These are phyloP conservation scores for Perdita meconis DNA, from an alignment of 2,888 invertebrate species.

Conservation along the genomic window DNA sequence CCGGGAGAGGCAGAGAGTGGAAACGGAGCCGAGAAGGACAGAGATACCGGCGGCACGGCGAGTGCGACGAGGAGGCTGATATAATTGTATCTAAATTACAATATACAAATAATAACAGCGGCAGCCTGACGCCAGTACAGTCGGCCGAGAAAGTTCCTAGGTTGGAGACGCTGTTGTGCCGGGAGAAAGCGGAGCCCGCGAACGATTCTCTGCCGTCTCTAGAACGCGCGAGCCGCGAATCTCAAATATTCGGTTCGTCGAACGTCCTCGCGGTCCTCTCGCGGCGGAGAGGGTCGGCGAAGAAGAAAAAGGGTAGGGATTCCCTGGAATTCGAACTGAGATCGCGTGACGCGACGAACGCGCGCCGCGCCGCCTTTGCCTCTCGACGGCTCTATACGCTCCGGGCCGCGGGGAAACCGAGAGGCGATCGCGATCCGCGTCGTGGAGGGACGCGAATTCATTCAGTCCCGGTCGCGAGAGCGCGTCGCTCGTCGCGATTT, in stretches of 20 bases:
- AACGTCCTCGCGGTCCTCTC: conserved; percentile 1
- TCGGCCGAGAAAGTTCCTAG: conserved; percentile 70
- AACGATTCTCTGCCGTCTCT: too few relatives aligned
- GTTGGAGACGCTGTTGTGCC: neutral
- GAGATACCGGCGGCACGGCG: conserved; percentile 51
- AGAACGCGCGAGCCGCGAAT: neutral
- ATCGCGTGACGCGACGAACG: conserved; percentile 35
- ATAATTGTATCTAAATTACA: conserved; percentile 84
- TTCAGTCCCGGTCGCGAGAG: too few relatives aligned
- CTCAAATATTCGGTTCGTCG: conserved; percentile 10
- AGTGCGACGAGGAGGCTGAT: conserved; percentile 78
- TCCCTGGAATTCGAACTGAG: conserved; percentile 26
- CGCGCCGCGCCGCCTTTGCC: conserved; percentile 3
- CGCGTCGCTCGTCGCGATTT: too few relatives aligned
- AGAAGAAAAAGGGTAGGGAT: neutral
- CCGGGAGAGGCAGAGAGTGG: neutral
- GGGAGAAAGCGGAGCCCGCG: conserved; percentile 7
- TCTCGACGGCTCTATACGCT: conserved; percentile 34
- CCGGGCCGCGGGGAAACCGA: neutral
- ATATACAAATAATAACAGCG: conserved; percentile 84
- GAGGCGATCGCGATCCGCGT: neutral
- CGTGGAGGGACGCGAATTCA: too few relatives aligned
- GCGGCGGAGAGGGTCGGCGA: neutral
- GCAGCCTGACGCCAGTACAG: conserved; percentile 84
- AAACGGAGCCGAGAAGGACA: conserved; percentile 34